These are phyloP conservation scores for Portunus trituberculatus DNA, from an alignment of 1,140 invertebrate species.

Conservation along the genomic window DNA sequence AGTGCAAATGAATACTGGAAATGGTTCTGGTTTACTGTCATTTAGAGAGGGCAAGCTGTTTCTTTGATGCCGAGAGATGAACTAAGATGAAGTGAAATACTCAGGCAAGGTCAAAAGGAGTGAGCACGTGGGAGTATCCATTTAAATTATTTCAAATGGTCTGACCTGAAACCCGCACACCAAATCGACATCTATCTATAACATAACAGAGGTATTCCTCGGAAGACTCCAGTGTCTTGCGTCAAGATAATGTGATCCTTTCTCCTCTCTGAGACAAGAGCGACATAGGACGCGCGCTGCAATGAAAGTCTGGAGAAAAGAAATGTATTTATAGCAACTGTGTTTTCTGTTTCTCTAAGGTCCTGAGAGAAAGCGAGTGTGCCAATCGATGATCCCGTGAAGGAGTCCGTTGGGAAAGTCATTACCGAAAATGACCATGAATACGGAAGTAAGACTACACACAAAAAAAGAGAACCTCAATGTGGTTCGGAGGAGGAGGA, in stretches of 20 bases:
- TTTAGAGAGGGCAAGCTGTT: too few species aligned
- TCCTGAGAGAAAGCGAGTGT: not conserved
- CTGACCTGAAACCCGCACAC: not conserved
- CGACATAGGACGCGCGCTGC: not conserved
- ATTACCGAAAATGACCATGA: not conserved
- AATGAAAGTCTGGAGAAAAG: not conserved
- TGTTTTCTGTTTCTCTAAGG: not conserved
- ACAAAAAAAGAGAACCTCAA: not conserved
- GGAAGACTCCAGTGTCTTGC: not conserved
- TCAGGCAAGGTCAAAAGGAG: too few species aligned
- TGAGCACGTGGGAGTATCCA: too few species aligned
- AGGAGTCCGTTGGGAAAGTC: not conserved
- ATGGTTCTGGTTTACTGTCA: too few species aligned
- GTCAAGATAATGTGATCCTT: not conserved
- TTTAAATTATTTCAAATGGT: too few species aligned
- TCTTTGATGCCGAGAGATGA: too few species aligned
- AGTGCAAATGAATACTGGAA: too few species aligned
- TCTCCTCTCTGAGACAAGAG: not conserved
- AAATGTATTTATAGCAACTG: not conserved
- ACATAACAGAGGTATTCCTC: not conserved
- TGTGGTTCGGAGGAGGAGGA: too few species aligned
- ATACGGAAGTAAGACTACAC: not conserved
- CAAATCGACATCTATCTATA: not conserved
- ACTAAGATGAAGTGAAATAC: too few species aligned
- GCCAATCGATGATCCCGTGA: not conserved